Evolutionary conservation across 2,888 invertebrate genomes (phyloP).

Genomic region (Xestia xanthographa): DNA sequence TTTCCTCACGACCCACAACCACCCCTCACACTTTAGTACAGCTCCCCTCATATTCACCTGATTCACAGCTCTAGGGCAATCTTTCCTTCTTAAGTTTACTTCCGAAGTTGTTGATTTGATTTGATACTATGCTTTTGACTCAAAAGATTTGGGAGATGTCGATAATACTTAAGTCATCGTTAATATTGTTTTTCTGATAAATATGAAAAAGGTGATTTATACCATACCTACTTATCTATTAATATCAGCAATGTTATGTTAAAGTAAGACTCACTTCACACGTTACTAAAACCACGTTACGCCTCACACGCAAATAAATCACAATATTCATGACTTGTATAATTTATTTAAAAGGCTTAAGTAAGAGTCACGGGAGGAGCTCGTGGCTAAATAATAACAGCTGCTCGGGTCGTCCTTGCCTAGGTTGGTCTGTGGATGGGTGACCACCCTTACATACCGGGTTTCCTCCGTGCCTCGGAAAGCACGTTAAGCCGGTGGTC

Average conservation of each 20-base stretch:
- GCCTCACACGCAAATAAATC: too few species aligned
- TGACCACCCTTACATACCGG: too few species aligned
- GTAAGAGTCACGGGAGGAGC: too few species aligned
- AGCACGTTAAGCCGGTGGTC: too few species aligned
- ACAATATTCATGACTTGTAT: background rate
- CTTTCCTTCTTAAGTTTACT: constrained; percentile 25
- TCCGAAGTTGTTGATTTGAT: constrained; percentile 11
- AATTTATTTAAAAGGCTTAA: background rate
- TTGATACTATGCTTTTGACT: background rate
- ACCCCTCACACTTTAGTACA: constrained; percentile 28
- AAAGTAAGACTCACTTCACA: background rate
- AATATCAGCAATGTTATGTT: background rate
- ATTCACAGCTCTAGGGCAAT: constrained; percentile 31
- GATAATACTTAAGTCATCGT: too few species aligned
- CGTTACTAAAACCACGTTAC: too few species aligned
- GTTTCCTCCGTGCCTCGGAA: too few species aligned
- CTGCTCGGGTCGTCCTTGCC: too few species aligned
- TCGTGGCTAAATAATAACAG: too few species aligned
- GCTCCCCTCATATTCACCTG: constrained; percentile 39
- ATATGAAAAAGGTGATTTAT: background rate
- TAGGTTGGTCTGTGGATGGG: too few species aligned
- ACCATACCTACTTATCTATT: background rate
- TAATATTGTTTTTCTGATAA: background rate
- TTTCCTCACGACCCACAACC: constrained; percentile 18
- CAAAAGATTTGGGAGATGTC: background rate